Evolutionary conservation across 2,797 vertebrate genomes (phyloP).

Genomic region (Tinamus major): DNA sequence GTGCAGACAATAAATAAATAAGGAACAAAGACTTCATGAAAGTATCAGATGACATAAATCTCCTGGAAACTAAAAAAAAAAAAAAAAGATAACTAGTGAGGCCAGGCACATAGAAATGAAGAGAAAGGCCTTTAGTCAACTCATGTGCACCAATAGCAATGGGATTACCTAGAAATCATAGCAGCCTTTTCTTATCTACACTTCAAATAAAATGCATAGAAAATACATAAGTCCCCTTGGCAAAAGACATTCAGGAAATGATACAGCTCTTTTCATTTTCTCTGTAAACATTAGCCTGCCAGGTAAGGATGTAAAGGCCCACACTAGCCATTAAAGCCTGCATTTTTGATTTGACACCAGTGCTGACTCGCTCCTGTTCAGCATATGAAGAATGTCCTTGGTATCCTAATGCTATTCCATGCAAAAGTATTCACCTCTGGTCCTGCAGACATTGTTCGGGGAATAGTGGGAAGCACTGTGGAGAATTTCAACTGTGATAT

Average conservation of each 20-base stretch:
- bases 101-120: background rate
- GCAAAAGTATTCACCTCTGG: background rate
- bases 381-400: background rate
- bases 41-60: background rate
- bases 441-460: background rate
- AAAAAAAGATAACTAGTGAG: background rate
- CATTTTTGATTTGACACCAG: background rate
- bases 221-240: background rate
- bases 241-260: background rate
- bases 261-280: background rate
- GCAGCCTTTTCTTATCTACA: background rate
- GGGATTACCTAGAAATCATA: background rate
- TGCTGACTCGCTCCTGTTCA: background rate
- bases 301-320: accelerated
- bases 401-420: background rate
- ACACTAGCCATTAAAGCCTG: background rate
- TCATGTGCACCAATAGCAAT: background rate
- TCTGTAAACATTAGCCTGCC: background rate
- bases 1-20: background rate
- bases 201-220: background rate
- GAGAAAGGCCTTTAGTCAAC: background rate
- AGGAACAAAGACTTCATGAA: background rate
- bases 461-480: background rate
- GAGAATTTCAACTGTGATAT: background rate
- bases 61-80: background rate